These are phyloP conservation scores for Colius striatus DNA, from an alignment of 2,113 vertebrate genomes.

Conservation along the genomic window DNA sequence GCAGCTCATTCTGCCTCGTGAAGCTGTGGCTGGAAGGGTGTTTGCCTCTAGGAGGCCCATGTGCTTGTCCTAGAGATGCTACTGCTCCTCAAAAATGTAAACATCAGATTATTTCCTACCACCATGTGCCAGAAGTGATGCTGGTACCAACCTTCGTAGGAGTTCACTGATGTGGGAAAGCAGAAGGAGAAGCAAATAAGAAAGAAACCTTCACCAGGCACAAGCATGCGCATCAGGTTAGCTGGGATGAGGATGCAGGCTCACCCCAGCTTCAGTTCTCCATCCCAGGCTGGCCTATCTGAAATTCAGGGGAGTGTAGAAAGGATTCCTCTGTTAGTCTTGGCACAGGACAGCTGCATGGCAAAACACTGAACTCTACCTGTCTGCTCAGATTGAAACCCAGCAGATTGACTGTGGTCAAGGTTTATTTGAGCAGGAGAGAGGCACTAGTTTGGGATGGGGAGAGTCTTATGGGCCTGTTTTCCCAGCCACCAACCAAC, in stretches of 20 bases:
- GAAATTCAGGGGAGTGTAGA: not conserved
- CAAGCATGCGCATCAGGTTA: fast-evolving
- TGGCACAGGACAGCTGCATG: not conserved
- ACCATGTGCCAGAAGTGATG: not conserved
- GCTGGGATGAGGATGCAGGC: fast-evolving
- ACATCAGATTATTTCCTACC: not conserved
- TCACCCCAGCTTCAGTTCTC: fast-evolving
- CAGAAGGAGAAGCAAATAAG: not conserved
- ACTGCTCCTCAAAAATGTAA: not conserved
- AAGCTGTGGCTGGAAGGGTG: not conserved
- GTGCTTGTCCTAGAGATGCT: not conserved
- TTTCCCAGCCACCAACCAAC: not conserved
- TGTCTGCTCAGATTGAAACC: not conserved
- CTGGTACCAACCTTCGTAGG: not conserved
- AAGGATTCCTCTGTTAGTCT: not conserved
- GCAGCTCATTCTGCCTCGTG: fast-evolving
- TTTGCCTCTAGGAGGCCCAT: not conserved
- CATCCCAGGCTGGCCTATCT: fast-evolving
- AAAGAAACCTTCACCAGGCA: not conserved
- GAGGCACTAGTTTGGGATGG: not conserved
- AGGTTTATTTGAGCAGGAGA: not conserved
- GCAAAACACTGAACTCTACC: not conserved
- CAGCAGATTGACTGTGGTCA: fast-evolving
- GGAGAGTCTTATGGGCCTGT: not conserved
- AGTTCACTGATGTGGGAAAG: not conserved